phyloP scores from a whole-genome alignment of 2,888 invertebrate genomes.

The Microplitis deprimator region DNA sequence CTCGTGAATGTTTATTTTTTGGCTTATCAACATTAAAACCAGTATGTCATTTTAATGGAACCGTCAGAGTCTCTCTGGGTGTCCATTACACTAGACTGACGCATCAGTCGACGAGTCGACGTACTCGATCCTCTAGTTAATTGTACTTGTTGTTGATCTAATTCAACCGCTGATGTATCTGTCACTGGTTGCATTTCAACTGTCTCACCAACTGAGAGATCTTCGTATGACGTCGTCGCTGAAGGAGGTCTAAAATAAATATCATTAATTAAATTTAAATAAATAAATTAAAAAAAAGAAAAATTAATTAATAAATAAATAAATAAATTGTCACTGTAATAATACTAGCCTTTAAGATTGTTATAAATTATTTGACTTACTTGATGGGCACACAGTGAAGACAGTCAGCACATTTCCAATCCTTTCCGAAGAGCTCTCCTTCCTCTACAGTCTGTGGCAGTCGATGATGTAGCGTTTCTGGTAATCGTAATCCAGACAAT shows the following conservation, averaged over 20 bases:
- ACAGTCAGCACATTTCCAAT: slow-evolving; percentile 85
- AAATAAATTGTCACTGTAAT: slow-evolving; percentile 9
- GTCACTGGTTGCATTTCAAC: slow-evolving; percentile 67
- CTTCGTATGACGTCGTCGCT: slow-evolving; percentile 80
- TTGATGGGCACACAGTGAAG: slow-evolving; percentile 80
- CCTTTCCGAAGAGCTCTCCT: slow-evolving; percentile 88
- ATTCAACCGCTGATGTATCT: slow-evolving; percentile 10
- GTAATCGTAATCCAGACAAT: slow-evolving; percentile 83
- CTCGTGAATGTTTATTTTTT: slow-evolving; percentile 13
- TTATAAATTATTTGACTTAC: slow-evolving; percentile 68
- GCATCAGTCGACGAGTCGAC: slow-evolving; percentile 78
- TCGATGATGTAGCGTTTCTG: slow-evolving; percentile 87
- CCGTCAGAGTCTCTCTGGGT: slow-evolving; percentile 86
- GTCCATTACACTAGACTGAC: slow-evolving; percentile 86
- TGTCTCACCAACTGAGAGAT: slow-evolving; percentile 76
- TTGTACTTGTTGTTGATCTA: slow-evolving; percentile 24
- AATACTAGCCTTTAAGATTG: slow-evolving; percentile 18
- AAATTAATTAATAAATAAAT: not conserved
- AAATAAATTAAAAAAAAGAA: slow-evolving; percentile 1
- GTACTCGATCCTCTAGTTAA: slow-evolving; percentile 18
- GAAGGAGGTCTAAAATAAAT: slow-evolving; percentile 73
- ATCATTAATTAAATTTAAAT: slow-evolving; percentile 11
- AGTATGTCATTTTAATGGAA: slow-evolving; percentile 88
- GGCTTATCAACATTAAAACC: slow-evolving; percentile 77
- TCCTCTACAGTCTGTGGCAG: slow-evolving; percentile 90